Evolutionary conservation across 2,797 vertebrate genomes (phyloP), one percentile per base, ranked within the genome.

Genomic region (Sebastes steindachneri): DNA sequence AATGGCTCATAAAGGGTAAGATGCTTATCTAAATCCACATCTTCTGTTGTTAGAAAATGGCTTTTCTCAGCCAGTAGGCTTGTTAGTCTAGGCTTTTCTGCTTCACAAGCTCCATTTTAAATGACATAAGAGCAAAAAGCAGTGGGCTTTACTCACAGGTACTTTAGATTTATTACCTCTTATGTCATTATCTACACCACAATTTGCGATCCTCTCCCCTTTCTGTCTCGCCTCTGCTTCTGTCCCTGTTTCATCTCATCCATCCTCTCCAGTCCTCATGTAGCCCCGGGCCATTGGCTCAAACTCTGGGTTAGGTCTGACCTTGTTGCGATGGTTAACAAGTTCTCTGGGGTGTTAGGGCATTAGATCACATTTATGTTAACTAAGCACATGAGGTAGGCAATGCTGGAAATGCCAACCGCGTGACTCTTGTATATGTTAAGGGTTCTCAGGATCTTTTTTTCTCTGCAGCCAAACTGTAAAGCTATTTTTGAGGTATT

Each of bases 301-400:
- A 78, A 75, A 86, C 81, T 74, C 41, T 58, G 72, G 79, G 73
- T 83, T 85, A 60, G 83, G 71, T 79, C 77, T 80, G 70, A 76
- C 76, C 35, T 79, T 77, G 82, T 88, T 89, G 79, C 74, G 79
- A 85, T 88, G 85, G 88, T 91, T 88, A 85, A 91, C 53, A 51
- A 37, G 69, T 68, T 80, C 64, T 86, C 68, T 82, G 53, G 64
- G 70, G 76, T 82, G 54, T 69, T 23, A 33, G 73, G 73, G 72
- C 74, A 85, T 87, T 82, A 82, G 86, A 86, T 90, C 77, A 77
- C 79, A 77, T 88, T 83, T 79, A 77, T 91, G 53, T 89, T 83
- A 86, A 90, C 80, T 70, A 68, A 78, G 64, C 73, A 80, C 31
- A 79, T 33, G 71, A 79, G 68, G 73, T 51, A 64, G 67, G 53